Percentiles rank a stretch among this genome's conserved stretches.
phyloP scores from a whole-genome alignment of 2,888 invertebrate species.

The Lasioglossum oenotherae region DNA sequence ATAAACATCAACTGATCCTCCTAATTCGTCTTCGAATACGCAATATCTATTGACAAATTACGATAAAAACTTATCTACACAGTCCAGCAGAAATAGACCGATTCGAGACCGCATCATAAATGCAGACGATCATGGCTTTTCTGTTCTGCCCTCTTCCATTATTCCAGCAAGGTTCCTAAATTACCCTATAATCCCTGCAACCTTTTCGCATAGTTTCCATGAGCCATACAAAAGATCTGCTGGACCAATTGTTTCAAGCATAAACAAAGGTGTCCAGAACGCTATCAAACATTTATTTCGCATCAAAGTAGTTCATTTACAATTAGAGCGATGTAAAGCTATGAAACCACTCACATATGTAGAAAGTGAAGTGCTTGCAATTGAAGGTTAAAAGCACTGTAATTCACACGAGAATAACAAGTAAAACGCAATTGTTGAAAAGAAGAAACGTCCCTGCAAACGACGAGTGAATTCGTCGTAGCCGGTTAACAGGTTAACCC shows the following conservation, averaged over 20 bases:
- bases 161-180: neutral
- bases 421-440: too few species aligned
- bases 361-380: too few species aligned
- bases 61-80: conserved; percentile 23
- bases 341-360: too few species aligned
- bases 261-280: too few species aligned
- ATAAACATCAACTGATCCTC: neutral
- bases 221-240: neutral
- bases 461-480: neutral
- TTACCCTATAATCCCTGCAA: neutral
- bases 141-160: neutral
- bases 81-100: neutral
- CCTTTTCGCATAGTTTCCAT: neutral
- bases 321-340: too few species aligned
- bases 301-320: too few species aligned
- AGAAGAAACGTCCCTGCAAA: neutral
- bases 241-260: too few species aligned
- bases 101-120: neutral
- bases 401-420: too few species aligned
- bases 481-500: neutral
- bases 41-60: conserved; percentile 29
- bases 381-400: too few species aligned
- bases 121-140: neutral
- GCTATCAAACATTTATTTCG: too few species aligned
- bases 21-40: neutral